Evolutionary conservation across 2,113 vertebrate species (phyloP), one percentile per base, ranked within the genome.

Genomic region (Halichoerus grypus): DNA sequence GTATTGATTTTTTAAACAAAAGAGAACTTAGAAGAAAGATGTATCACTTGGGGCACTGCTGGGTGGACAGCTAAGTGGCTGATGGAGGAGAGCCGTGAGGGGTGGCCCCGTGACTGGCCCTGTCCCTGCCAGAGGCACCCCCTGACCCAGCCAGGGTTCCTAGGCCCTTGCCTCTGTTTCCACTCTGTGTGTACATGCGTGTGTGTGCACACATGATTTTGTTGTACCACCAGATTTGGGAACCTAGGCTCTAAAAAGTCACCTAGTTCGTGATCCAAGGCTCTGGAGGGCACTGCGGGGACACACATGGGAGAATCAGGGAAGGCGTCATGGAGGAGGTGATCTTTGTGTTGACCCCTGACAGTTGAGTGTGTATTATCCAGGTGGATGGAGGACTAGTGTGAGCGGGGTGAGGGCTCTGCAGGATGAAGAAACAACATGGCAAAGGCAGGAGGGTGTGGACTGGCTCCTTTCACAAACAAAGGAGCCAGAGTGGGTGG

Each of bases 1-100:
- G 7, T 71, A 95, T 74, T 93, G 95, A 96, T 95, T 96, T 97
- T 95, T 79, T 87, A 89, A 98, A 91, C 80, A 80, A 96, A 94
- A 94, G 84, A 88, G 59, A 82, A 79, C 82, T 18, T 92, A 88
- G 90, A 88, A 88, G 86, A 91, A 80, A 71, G 57, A 53, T 33
- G 88, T 81, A 53, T 51, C 71, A 28, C 57, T 36, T 0, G 13
- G 0, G 28, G 51, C 31, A 0, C 51, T 4, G 16, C 88, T 0
- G 6, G 59, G 87, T 0, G 0, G 81, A 3, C 92, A 0, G 72
- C 90, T 87, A 81, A 82, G 76, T 61, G 97, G 53, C 18, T 19
- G 84, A 28, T 9, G 6, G 59, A 11, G 42, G 65, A 59, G 24
- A 77, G 21, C 12, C 7, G n/a, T 13, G 76, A 18, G 22, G 1